phyloP scores from a whole-genome alignment of 1,140 invertebrate genomes.

The Agrilus planipennis region DNA sequence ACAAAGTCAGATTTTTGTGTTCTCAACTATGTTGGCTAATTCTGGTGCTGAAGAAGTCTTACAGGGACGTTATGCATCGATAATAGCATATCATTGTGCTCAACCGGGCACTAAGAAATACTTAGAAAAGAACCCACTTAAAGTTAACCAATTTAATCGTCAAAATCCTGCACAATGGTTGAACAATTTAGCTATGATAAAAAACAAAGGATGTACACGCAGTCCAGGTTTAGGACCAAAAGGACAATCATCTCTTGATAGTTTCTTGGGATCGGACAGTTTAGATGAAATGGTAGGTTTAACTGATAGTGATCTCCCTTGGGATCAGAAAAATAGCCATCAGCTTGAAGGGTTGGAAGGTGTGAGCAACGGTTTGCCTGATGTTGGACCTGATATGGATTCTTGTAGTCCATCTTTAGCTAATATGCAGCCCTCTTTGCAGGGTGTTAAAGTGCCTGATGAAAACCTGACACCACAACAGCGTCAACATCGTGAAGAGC shows the following conservation, averaged over 20 bases:
- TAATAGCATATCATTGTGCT: conserved; percentile 90
- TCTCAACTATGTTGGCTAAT: conserved; percentile 88
- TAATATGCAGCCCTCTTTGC: conserved; percentile 46
- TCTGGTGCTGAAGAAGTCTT: conserved; percentile 86
- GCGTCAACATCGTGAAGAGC: conserved; percentile 82
- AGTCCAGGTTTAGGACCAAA: conserved; percentile 31
- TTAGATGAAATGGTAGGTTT: conserved; percentile 40
- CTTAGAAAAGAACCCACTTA: conserved; percentile 85
- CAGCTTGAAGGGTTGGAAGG: conserved; percentile 29
- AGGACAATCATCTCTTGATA: conserved; percentile 29
- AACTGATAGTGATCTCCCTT: conserved; percentile 28
- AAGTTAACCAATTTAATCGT: conserved; percentile 74
- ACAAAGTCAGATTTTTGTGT: conserved; percentile 96
- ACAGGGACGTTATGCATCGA: conserved; percentile 77
- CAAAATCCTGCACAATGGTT: conserved; percentile 72
- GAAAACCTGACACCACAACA: conserved; percentile 95
- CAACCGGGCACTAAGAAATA: conserved; percentile 92
- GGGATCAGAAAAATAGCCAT: conserved; percentile 33
- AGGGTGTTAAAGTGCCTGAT: conserved; percentile 85
- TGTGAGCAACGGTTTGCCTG: conserved; percentile 31
- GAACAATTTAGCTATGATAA: conserved; percentile 64
- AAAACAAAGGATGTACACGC: conserved; percentile 51
- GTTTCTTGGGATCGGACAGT: conserved; percentile 39
- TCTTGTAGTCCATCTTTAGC: conserved; percentile 40
- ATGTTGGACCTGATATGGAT: conserved; percentile 30